Conservation (phyloP, 1,140 invertebrate genomes). For the Calosoma granatense region DNA sequence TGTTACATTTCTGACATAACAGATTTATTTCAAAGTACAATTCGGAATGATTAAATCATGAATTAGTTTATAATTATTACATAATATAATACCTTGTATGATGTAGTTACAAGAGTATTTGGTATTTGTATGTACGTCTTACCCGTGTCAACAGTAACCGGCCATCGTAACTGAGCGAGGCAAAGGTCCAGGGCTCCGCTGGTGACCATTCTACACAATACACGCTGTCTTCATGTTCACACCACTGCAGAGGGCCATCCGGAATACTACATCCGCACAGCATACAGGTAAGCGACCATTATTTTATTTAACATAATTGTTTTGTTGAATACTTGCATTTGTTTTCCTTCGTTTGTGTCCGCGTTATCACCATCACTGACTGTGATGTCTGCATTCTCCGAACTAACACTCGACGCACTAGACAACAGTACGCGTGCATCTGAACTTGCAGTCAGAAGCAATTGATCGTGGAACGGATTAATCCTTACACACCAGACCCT, state of each 20-base stretch:
- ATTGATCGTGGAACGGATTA: conserved; percentile 94
- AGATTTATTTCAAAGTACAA: too few species aligned
- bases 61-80: too few species aligned
- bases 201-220: conserved; percentile 95
- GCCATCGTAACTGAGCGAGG: conserved; percentile 85
- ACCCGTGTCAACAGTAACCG: neutral
- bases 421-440: conserved; percentile 85
- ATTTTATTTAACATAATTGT: neutral
- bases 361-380: conserved; percentile 18
- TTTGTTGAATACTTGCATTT: conserved; percentile 23
- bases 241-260: conserved; percentile 78
- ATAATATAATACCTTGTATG: too few species aligned
- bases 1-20: too few species aligned
- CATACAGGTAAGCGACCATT: neutral
- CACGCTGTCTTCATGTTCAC: conserved; percentile 96
- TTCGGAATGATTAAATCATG: too few species aligned
- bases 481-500: conserved; percentile 89
- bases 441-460: conserved; percentile 89
- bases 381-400: conserved; percentile 32
- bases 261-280: conserved; percentile 38
- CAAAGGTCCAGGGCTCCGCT: conserved; percentile 96
- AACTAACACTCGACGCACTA: conserved; percentile 78
- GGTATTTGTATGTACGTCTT: neutral
- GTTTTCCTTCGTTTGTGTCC: conserved; percentile 26
- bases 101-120: neutral